A percentile compares a stretch with the other conserved stretches of the same genome.
These are phyloP conservation scores for Oeneis ivallda DNA, from an alignment of 2,888 invertebrate species.

Conservation along the genomic window DNA sequence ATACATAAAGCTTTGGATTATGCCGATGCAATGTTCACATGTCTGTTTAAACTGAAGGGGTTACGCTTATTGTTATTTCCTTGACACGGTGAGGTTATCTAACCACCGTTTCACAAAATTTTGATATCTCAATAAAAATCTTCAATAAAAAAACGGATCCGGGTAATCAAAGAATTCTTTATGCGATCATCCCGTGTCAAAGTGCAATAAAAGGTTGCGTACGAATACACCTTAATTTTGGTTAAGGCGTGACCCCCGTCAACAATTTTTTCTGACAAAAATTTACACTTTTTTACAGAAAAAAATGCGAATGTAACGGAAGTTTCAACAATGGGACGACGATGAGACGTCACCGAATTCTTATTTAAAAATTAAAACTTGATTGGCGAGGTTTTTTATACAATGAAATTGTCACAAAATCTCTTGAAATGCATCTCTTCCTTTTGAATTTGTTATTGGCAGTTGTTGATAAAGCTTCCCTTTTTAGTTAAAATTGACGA, in stretches of 20 bases:
- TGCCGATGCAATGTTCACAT: constrained; percentile 59
- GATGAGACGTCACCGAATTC: constrained; percentile 64
- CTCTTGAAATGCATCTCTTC: constrained; percentile 65
- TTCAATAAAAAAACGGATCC: constrained; percentile 53
- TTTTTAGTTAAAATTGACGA: constrained; percentile 31
- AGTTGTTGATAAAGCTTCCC: constrained; percentile 37
- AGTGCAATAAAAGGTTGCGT: constrained; percentile 77
- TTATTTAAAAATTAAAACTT: constrained; percentile 76
- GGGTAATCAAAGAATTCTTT: constrained; percentile 72
- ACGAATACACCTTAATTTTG: constrained; percentile 76
- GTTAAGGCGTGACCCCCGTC: constrained; percentile 79
- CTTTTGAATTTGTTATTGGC: constrained; percentile 50
- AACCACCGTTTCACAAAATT: constrained; percentile 69
- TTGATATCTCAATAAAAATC: constrained; percentile 75
- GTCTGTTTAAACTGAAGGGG: constrained; percentile 65
- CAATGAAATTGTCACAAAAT: constrained; percentile 60
- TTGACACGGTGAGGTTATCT: constrained; percentile 63
- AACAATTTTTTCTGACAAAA: constrained; percentile 67
- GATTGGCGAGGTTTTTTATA: constrained; percentile 73
- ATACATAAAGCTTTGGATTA: constrained; percentile 49
- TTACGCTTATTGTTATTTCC: constrained; percentile 53
- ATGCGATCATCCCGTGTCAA: constrained; percentile 71
- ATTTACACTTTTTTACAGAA: constrained; percentile 69
- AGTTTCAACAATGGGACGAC: constrained; percentile 57
- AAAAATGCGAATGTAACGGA: constrained; percentile 66